Base-by-base conservation (phyloP, 2,113 vertebrate species). In the Gadus macrocephalus region DNA sequence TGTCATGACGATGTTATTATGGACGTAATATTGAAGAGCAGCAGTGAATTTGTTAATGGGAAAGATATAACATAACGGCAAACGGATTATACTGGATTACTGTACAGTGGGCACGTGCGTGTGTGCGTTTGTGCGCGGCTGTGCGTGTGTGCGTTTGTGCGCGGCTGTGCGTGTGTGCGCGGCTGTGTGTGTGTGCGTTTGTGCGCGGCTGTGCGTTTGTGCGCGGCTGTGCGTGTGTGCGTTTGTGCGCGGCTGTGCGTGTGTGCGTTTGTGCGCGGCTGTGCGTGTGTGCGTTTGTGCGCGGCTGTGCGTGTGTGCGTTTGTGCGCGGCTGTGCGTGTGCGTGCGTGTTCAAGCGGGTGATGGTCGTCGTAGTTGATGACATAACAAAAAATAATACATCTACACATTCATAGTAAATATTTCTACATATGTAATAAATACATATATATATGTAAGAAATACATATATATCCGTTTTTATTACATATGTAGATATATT, bases 21-120 rank as follows among this genome's bases (percentile, higher is more conserved):
- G 62, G 9, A 16, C 27, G 35, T 59, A 75, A 55, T 63, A 72
- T 64, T 72, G 64, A 53, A 69, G 28, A 69, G 66, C 72, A 69
- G 70, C 56, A 72, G 56, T 70, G 28, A 76, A 73, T 76, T 72
- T 60, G 67, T 55, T 66, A 79, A 73, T 70, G 67, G 70, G 20
- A 16, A 12, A n/a, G 31, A 20, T 66, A 53, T 70, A 19, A 58
- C n/a, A 59, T 38, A 2, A 14, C 56, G 19, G 15, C 20, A 28
- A 4, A 22, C 20, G 55, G 17, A 56, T 63, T 66, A 62, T 11
- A 28, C 9, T 8, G 42, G 42, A 49, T 49, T 49, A 49, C 6
- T 42, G 38, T 42, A 42, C 4, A 15, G 55, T 56, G 55, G 11
- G 55, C 1, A 15, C 15, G 55, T 56, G 55, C 15, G 55, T 56